Evolutionary conservation across 1,140 invertebrate genomes (phyloP).

Genomic region (Leguminivora glycinivorella): DNA sequence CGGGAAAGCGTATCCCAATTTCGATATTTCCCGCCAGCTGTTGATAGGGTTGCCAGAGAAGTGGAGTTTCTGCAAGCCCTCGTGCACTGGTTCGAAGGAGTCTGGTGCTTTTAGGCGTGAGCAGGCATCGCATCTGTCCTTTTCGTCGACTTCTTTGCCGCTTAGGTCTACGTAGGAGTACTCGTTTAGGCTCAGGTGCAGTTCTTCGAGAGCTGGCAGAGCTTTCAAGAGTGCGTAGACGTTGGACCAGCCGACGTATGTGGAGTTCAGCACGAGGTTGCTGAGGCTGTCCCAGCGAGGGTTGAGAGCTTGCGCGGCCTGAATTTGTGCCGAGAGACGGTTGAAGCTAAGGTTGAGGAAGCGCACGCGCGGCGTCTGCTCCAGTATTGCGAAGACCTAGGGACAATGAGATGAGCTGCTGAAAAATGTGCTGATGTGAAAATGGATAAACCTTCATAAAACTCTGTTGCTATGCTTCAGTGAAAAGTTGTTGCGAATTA

Average conservation of each 20-base stretch:
- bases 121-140: constrained; percentile 60
- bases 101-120: constrained; percentile 76
- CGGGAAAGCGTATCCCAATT: constrained; percentile 91
- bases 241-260: constrained; percentile 89
- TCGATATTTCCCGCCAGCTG: constrained; percentile 89
- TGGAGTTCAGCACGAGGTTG: constrained; percentile 92
- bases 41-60: constrained; percentile 91
- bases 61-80: constrained; percentile 86
- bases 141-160: constrained; percentile 57
- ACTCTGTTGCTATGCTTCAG: too few relatives aligned
- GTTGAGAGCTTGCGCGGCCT: constrained; percentile 71
- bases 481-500: too few relatives aligned
- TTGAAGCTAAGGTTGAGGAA: constrained; percentile 96
- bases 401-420: constrained; percentile 39
- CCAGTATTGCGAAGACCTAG: constrained; percentile 90
- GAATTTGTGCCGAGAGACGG: constrained; percentile 84
- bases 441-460: too few relatives aligned
- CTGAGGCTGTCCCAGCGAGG: constrained; percentile 83
- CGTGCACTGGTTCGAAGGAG: constrained; percentile 84
- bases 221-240: constrained; percentile 87
- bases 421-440: background rate
- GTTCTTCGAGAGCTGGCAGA: constrained; percentile 89
- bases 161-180: constrained; percentile 85
- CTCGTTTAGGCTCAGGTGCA: constrained; percentile 94
- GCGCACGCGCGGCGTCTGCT: constrained; percentile 91